phyloP scores from a whole-genome alignment of 2,797 vertebrate genomes.

The Harpagifer antarcticus region DNA sequence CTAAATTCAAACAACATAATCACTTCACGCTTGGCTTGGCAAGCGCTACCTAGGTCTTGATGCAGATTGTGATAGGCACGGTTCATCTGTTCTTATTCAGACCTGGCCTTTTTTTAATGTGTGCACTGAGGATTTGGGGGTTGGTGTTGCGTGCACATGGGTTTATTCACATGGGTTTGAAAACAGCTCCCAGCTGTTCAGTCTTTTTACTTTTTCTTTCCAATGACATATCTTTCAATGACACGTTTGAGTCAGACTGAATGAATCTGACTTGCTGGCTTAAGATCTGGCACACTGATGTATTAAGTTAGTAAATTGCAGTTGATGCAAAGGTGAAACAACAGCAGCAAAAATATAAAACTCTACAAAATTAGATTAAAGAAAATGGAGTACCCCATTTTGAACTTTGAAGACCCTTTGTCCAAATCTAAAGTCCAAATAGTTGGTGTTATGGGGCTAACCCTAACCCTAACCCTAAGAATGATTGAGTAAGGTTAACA shows the following conservation, averaged over 20 bases:
- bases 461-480: neutral
- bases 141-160: conserved; percentile 34
- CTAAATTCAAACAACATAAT: conserved; percentile 33
- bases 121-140: conserved; percentile 44
- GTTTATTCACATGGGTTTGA: conserved; percentile 25
- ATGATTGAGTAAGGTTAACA: neutral
- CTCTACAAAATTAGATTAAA: too few species aligned
- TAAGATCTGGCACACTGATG: too few species aligned
- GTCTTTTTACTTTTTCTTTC: neutral
- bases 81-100: conserved; percentile 33
- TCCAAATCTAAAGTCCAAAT: too few species aligned
- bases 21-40: conserved; percentile 16
- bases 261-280: neutral
- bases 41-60: conserved; percentile 6
- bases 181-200: neutral
- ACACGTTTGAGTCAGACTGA: conserved; percentile 3
- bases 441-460: too few species aligned
- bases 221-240: neutral
- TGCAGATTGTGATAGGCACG: conserved; percentile 30
- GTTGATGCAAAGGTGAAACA: too few species aligned
- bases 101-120: conserved; percentile 37
- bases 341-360: too few species aligned
- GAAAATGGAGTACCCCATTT: too few species aligned
- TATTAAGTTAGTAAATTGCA: too few species aligned
- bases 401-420: too few species aligned